Conservation (phyloP, 2,888 invertebrate genomes). For the Tromatobia lineatoria region DNA sequence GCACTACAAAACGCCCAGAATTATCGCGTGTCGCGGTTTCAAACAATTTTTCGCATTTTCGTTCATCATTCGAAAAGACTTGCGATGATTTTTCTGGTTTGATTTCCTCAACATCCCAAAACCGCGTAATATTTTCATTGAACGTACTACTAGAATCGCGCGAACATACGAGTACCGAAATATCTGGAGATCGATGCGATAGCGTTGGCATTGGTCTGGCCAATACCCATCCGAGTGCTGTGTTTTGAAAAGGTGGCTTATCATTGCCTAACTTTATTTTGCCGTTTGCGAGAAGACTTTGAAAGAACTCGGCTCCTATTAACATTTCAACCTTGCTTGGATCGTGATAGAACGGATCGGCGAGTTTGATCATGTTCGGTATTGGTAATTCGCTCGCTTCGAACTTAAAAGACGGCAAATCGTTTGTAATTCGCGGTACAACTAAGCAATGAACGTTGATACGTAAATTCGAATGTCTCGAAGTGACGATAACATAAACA, state of each 20-base stretch:
- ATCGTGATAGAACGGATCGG: too few relatives aligned
- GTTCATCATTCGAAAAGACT: background rate
- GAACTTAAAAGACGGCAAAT: slow-evolving; percentile 44
- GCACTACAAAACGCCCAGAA: slow-evolving; percentile 73
- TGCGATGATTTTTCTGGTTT: background rate
- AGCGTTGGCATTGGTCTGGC: slow-evolving; percentile 48
- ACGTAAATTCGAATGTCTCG: slow-evolving; percentile 36
- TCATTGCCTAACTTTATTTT: background rate
- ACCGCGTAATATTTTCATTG: slow-evolving; percentile 10
- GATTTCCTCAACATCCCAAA: slow-evolving; percentile 51
- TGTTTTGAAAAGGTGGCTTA: slow-evolving; percentile 39
- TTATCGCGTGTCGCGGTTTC: slow-evolving; percentile 18
- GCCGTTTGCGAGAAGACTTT: too few relatives aligned
- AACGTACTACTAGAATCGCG: background rate
- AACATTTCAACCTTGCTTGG: too few relatives aligned
- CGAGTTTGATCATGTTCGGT: too few relatives aligned
- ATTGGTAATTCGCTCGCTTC: background rate
- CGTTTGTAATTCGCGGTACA: slow-evolving; percentile 44
- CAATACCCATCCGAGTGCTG: slow-evolving; percentile 58
- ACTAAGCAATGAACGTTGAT: slow-evolving; percentile 36
- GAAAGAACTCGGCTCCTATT: too few relatives aligned
- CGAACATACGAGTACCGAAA: slow-evolving; percentile 2
- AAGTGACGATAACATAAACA: slow-evolving; percentile 26
- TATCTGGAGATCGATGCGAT: slow-evolving; percentile 2
- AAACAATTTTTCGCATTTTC: slow-evolving; percentile 31